Evolutionary conservation across 1,140 invertebrate species (phyloP).

Genomic region (Leptopilina boulardi): DNA sequence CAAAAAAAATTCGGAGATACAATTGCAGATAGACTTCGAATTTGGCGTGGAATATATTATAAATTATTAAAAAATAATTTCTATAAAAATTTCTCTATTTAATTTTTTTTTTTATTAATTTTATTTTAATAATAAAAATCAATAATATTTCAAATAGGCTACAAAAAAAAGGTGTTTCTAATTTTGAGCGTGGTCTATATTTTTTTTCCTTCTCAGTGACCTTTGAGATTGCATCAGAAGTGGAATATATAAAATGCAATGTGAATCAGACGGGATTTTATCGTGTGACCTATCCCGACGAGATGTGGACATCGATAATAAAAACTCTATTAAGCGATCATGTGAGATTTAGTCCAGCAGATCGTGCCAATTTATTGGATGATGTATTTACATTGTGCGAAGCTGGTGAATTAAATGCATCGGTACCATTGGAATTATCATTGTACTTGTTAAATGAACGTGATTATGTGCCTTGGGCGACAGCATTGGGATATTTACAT

Average conservation of each 20-base stretch:
- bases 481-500: constrained; percentile 82
- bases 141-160: too few relatives aligned
- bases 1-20: too few relatives aligned
- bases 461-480: constrained; percentile 86
- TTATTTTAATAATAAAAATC: too few relatives aligned
- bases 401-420: constrained; percentile 83
- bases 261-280: constrained; percentile 92
- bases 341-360: constrained; percentile 81
- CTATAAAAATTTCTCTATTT: too few relatives aligned
- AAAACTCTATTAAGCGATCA: constrained; percentile 82
- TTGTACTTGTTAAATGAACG: constrained; percentile 84
- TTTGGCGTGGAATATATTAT: too few relatives aligned
- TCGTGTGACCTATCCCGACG: constrained; percentile 88
- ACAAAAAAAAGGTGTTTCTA: too few relatives aligned
- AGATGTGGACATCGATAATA: constrained; percentile 86
- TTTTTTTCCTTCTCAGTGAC: constrained; percentile 73
- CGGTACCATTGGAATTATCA: constrained; percentile 81
- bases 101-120: too few relatives aligned
- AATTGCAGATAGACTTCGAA: too few relatives aligned
- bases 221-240: constrained; percentile 80
- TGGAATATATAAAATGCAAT: constrained; percentile 91
- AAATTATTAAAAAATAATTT: too few relatives aligned
- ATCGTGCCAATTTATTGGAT: constrained; percentile 85
- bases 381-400: constrained; percentile 87
- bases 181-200: too few relatives aligned